A percentile compares a stretch with the other conserved stretches of the same genome.
phyloP scores from a whole-genome alignment of 2,888 invertebrate genomes.

The Plutella xylostella region DNA sequence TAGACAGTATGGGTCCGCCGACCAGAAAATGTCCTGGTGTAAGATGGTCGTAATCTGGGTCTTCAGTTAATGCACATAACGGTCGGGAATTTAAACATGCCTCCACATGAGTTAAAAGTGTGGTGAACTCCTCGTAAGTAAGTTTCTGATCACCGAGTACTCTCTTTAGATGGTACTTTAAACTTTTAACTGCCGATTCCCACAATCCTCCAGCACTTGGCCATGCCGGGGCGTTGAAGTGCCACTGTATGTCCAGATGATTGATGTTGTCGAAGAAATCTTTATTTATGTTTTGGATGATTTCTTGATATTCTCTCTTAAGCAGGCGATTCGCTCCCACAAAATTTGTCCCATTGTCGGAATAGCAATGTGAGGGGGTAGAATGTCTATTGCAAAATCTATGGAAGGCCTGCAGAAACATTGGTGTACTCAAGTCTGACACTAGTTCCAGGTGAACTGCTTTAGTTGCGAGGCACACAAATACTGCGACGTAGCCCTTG shows the following conservation, averaged over 20 bases:
- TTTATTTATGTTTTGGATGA: conserved; percentile 4
- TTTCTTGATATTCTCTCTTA: conserved; percentile 7
- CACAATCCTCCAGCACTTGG: too few relatives aligned
- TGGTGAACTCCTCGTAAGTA: conserved; percentile 17
- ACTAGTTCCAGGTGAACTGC: conserved; percentile 22
- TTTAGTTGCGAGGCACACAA: conserved; percentile 16
- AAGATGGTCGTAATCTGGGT: conserved; percentile 16
- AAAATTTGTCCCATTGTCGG: conserved; percentile 23
- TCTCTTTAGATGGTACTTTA: conserved; percentile 16
- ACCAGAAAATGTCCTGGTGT: conserved; percentile 21
- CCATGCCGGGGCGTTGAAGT: too few relatives aligned
- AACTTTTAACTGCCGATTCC: too few relatives aligned
- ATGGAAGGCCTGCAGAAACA: conserved; percentile 21
- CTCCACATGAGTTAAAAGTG: conserved; percentile 16
- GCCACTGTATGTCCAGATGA: too few relatives aligned
- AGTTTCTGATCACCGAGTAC: conserved; percentile 13
- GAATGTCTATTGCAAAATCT: conserved; percentile 22
- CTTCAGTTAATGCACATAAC: conserved; percentile 16
- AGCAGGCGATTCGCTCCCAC: conserved; percentile 13
- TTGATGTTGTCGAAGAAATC: not conserved
- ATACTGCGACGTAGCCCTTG: too few relatives aligned
- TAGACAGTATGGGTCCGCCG: conserved; percentile 15
- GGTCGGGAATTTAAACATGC: conserved; percentile 18
- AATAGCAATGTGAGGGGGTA: conserved; percentile 20
- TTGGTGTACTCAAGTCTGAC: conserved; percentile 20